Evolutionary conservation across 1,140 invertebrate species (phyloP).

Genomic region (Ylistrum balloti): DNA sequence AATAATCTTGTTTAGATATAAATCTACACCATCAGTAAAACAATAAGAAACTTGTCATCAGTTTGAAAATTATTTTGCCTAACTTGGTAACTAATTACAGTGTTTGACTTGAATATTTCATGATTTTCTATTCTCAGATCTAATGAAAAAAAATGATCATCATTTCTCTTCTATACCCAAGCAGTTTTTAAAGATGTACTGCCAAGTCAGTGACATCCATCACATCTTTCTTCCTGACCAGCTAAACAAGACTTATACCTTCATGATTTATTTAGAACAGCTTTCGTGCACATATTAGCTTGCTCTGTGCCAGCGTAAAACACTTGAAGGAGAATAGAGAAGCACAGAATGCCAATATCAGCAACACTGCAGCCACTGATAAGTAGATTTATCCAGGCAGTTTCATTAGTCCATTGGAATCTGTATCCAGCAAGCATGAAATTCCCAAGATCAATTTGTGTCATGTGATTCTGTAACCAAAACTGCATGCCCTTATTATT

Average conservation of each 20-base stretch:
- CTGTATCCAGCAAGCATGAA: neutral
- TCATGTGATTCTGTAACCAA: neutral
- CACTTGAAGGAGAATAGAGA: neutral
- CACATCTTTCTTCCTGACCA: neutral
- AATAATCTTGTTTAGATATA: too few species aligned
- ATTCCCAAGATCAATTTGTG: slow-evolving; percentile 6
- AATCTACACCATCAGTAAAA: too few species aligned
- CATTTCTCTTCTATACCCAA: too few species aligned
- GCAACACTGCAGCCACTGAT: neutral
- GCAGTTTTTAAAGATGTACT: too few species aligned
- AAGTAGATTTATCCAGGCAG: slow-evolving; percentile 19
- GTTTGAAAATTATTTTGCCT: too few species aligned
- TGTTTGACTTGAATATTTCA: too few species aligned
- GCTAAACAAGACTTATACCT: neutral
- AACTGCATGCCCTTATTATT: too few species aligned
- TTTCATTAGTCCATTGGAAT: slow-evolving; percentile 21
- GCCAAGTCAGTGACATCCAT: too few species aligned
- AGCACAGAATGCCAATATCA: neutral
- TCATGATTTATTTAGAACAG: neutral
- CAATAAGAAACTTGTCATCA: too few species aligned
- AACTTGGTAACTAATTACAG: too few species aligned
- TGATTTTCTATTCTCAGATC: too few species aligned
- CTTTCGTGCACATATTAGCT: slow-evolving; percentile 9
- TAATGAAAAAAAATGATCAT: too few species aligned
- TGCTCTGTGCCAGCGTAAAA: neutral